Evolutionary conservation across 1,140 invertebrate genomes (phyloP), one percentile per base, ranked within the genome.

Genomic region (Euborellia annulipes): DNA sequence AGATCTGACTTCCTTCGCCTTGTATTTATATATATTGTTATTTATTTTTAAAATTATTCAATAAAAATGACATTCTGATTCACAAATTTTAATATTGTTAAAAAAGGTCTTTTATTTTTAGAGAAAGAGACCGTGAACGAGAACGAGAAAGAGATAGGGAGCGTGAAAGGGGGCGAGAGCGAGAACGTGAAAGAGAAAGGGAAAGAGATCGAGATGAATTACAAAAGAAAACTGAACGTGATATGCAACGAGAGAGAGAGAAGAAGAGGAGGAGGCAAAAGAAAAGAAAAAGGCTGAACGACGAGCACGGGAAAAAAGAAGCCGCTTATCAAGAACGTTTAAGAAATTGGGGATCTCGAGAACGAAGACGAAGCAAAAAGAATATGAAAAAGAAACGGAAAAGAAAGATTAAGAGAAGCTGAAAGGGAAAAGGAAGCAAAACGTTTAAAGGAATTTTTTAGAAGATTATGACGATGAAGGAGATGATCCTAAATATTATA

Each of bases 381-480:
- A 98, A 58, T 84, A 93, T 60, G 85, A 89, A 59, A 89, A 88
- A 58, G 87, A 93, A 62, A 72, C 76, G 37, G 81, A 92, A 53
- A 82, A 86, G 55, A 85, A 91, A 58, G 68, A 82, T 20, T 67
- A 79, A 46, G 81, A 83, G 55, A 82, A 87, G 58, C 79, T 87
- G 52, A 88, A 93, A 58, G 63, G 85, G 47, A 77, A 85, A 58
- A 76, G 77, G 49, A 92, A 98, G 67, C 92, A 89, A 0, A 88
- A 90, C 65, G 72, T 87, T 34, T 70, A 98, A 11, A 93, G 94
- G 63, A 90, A 98, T 68, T 98, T 98, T 62, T 71, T 98, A 8
- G 93, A 98, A 66, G 94, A 98, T 64, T 98, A 98, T 61, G 92
- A 97, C 63, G 94, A 98, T 63, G 90, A 97, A 65, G 70, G 89